A percentile compares a stretch with the other conserved stretches of the same genome.
Conservation (phyloP, 2,888 invertebrate species). For the Drosophila bunnanda region DNA sequence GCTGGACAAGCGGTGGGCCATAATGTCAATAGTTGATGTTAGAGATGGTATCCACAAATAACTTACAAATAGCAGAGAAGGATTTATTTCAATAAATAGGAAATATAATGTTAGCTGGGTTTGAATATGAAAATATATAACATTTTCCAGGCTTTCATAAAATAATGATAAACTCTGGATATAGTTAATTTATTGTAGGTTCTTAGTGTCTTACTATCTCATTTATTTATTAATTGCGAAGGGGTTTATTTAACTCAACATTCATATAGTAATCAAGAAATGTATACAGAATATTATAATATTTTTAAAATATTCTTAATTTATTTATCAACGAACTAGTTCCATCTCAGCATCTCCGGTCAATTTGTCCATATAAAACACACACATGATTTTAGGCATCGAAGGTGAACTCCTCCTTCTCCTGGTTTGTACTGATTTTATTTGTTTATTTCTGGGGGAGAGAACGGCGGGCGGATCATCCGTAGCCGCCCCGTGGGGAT, state of each 20-base stretch:
- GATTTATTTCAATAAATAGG: not conserved
- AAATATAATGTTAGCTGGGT: not conserved
- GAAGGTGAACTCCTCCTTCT: slow-evolving; percentile 14
- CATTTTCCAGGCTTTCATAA: not conserved
- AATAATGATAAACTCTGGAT: not conserved
- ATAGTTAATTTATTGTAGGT: not conserved
- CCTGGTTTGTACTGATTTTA: slow-evolving; percentile 52
- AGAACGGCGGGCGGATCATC: slow-evolving; percentile 21
- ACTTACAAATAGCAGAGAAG: slow-evolving; percentile 10
- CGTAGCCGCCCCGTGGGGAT: slow-evolving; percentile 23
- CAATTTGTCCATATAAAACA: slow-evolving; percentile 14
- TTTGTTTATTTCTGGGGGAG: slow-evolving; percentile 43
- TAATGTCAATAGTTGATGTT: slow-evolving; percentile 24
- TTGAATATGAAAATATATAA: not conserved
- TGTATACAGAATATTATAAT: not conserved
- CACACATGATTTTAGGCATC: slow-evolving; percentile 33
- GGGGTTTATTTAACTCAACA: not conserved
- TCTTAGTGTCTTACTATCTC: not conserved
- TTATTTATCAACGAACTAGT: slow-evolving; percentile 17
- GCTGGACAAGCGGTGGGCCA: slow-evolving; percentile 43
- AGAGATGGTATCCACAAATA: slow-evolving; percentile 5
- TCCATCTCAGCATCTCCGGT: slow-evolving; percentile 10
- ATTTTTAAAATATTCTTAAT: not conserved
- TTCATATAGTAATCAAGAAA: not conserved
- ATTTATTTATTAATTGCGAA: not conserved